Base-by-base conservation (phyloP, 2,113 vertebrate genomes). In the Chamaea fasciata region DNA sequence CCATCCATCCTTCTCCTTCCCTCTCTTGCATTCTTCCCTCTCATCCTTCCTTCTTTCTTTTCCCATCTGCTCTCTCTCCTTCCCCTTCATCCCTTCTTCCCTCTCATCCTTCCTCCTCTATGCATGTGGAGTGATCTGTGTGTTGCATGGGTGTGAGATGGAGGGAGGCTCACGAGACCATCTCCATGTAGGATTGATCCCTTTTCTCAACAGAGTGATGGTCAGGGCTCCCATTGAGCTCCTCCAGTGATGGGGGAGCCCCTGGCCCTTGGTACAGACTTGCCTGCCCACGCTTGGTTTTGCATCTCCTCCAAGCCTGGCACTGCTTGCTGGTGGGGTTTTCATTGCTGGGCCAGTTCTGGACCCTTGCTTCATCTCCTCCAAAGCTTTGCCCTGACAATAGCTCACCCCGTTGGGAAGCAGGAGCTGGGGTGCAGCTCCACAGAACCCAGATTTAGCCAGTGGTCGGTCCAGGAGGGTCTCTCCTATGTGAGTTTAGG, bases 11-110 rank as follows among this genome's bases (percentile, higher is more conserved):
- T 80, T 86, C 26, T 78, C 85, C 50, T 83, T 89, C 47, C 52
- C 31, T 82, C 26, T 77, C 24, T 59, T 71, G 22, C 44, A 26
- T 85, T 41, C 37, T 62, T 63, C 20, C 28, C 8, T 73, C 31
- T 65, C 96, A 96, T 98, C 97, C 69, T 98, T 97, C 64, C 26
- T 57, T 56, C 55, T 47, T 44, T 83, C 52, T 83, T 56, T 76
- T 90, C 89, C 89, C 8, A 14, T 46, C 37, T 62, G 57, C 20
- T 28, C 8, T 73, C 31, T 65, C 96, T 98, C 97, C 70, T 98
- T 97, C 64, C 26, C 55, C 50, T 46, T 83, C 55, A 30, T 57
- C 5, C 4, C 6, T 84, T 37, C 52, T 83, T 70, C 50, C 14
- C 28, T 50, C 42, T 90, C 31, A 44, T 41, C 26, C 31, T 47